Percentiles rank a stretch among this genome's conserved stretches.
Evolutionary conservation across 2,888 invertebrate genomes (phyloP).

Genomic region (Netelia virgata): DNA sequence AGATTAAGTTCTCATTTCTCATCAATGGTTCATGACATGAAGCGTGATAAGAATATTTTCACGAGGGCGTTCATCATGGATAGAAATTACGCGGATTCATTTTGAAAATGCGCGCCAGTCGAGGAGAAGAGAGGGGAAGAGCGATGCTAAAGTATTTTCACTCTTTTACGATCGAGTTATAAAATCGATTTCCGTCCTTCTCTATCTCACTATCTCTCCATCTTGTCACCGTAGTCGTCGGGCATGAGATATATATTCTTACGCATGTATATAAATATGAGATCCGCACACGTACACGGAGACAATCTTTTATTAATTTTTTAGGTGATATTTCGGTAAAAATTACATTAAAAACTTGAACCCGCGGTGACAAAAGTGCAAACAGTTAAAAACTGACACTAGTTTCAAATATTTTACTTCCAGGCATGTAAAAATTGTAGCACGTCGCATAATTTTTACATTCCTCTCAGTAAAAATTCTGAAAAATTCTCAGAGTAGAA

Average conservation of each 20-base stretch:
- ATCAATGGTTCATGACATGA: conserved; percentile 40
- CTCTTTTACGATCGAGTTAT: conserved; percentile 47
- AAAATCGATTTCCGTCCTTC: conserved; percentile 39
- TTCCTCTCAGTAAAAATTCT: no score
- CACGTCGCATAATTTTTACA: no score
- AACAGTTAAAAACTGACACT: no score
- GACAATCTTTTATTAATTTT: no score
- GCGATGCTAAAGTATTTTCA: background rate
- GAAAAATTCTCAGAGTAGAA: no score
- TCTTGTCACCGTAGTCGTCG: conserved; percentile 38
- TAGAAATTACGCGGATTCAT: conserved; percentile 10
- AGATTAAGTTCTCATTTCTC: conserved; percentile 48
- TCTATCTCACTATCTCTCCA: background rate
- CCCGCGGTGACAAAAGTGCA: no score
- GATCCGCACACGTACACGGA: conserved; percentile 33
- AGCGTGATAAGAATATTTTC: conserved; percentile 35
- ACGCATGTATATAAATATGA: conserved; percentile 15
- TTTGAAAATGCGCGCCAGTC: background rate
- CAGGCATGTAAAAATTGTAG: no score
- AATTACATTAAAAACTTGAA: no score
- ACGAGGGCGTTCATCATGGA: conserved; percentile 17
- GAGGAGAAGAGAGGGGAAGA: background rate
- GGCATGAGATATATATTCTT: conserved; percentile 53
- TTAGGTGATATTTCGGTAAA: no score
- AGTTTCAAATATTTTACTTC: no score